Evolutionary conservation across 2,797 vertebrate genomes (phyloP), one percentile per base, ranked within the genome.

Genomic region (Aldrovandia affinis): DNA sequence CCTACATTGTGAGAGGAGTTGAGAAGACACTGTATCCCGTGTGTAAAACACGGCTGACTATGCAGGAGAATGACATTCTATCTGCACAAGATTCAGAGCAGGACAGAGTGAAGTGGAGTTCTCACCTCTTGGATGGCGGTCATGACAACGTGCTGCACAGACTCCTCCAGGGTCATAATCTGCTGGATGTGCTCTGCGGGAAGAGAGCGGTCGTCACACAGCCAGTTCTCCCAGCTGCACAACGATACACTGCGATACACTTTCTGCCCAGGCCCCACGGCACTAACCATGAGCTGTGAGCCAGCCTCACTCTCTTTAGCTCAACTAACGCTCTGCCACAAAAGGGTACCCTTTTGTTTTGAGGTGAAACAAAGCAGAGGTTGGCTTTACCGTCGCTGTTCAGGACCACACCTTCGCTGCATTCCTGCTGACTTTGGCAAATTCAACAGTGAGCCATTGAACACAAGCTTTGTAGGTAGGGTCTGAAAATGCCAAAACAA

Each of bases 61-160:
- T 39, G 59, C 30, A 68, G 36, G 54, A 79, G 28, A 20, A 68
- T 33, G 63, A 36, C 63, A 36, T 36, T 18, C 12, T 10, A 14
- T 68, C 33, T 36, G 28, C 63, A 14, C 30, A 30, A 68, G 3
- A 68, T 12, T 33, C 14, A 44, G 25, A 10, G 39, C 57, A 59
- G 15, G 5, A 2, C 22, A 2, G 57, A 79, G 68, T 18, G 68
- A 25, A 39, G 78, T 18, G n/a, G 10, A 2, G 15, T 18, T 80
- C 90, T 92, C 90, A 97, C 96, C 94, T 95, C 92, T 85, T 94
- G 90, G 83, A 93, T 94, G 86, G 93, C 93, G 52, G 93, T 87
- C 93, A 91, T 94, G 85, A 91, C 89, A 28, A 92, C 92, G 0
- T 92, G 92, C 47, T 91, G 91, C 59, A 92, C 83, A 0, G 89